Conservation (phyloP, 2,797 vertebrate genomes). For the Chloroceryle inda region DNA sequence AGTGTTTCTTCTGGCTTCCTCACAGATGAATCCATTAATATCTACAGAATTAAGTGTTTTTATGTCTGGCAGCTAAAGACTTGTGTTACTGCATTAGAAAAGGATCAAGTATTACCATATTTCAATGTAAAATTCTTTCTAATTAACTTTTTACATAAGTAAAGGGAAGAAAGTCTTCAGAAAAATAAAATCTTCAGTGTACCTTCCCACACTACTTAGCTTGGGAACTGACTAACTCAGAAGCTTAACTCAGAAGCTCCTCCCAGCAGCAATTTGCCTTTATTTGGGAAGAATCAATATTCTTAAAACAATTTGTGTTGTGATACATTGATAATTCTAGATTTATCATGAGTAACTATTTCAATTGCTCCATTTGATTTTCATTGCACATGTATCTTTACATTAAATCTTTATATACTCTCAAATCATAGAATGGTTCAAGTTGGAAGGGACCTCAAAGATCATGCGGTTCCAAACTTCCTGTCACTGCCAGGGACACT, state of each 20-base stretch:
- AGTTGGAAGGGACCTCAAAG: too few relatives aligned
- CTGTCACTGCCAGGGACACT: too few relatives aligned
- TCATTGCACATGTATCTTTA: background rate
- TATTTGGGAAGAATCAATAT: background rate
- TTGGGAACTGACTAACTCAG: background rate
- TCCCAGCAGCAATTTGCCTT: background rate
- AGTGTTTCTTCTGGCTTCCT: slow-evolving; percentile 13
- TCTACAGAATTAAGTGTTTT: slow-evolving; percentile 18
- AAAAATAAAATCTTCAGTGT: background rate
- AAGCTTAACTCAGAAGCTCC: background rate
- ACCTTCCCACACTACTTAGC: background rate
- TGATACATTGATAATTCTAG: background rate
- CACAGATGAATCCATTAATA: slow-evolving; percentile 22
- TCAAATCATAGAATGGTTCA: background rate
- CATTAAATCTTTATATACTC: background rate
- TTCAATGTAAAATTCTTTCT: slow-evolving; percentile 37
- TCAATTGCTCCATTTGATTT: background rate
- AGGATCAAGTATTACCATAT: slow-evolving; percentile 31
- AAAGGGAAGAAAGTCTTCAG: slow-evolving; percentile 41
- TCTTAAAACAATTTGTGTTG: background rate
- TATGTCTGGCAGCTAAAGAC: slow-evolving; percentile 26
- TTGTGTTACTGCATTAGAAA: background rate
- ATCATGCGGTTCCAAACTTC: too few relatives aligned
- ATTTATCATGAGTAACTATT: background rate
- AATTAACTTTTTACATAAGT: slow-evolving; percentile 19